These are phyloP conservation scores for Cottoperca gobio DNA, from an alignment of 2,797 vertebrate species.

Conservation along the genomic window DNA sequence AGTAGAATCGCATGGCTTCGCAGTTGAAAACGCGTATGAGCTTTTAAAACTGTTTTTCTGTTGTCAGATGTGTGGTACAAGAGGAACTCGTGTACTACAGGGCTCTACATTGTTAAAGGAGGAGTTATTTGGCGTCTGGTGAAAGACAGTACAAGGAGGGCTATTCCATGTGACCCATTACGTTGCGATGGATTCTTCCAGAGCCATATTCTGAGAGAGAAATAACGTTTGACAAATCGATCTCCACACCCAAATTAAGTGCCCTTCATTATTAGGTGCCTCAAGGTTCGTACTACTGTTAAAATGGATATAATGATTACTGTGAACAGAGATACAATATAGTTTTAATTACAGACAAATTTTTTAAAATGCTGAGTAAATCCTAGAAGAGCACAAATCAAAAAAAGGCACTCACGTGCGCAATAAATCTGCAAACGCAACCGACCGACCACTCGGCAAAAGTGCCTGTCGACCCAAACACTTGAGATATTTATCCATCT, in stretches of 20 bases:
- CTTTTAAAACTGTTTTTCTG: conserved; percentile 67
- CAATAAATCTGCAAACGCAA: conserved; percentile 59
- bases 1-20: conserved; percentile 80
- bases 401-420: conserved; percentile 69
- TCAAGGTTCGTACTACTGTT: conserved; percentile 76
- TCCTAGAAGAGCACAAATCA: conserved; percentile 77
- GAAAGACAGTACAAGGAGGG: conserved; percentile 60
- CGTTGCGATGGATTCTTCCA: conserved; percentile 66
- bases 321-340: conserved; percentile 76
- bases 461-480: conserved; percentile 88
- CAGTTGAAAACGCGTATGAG: conserved; percentile 69
- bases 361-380: conserved; percentile 55
- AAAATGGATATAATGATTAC: conserved; percentile 59
- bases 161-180: conserved; percentile 54
- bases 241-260: conserved; percentile 83
- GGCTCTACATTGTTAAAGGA: conserved; percentile 83
- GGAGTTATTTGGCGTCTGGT: conserved; percentile 54
- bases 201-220: conserved; percentile 77
- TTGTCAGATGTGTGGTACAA: conserved; percentile 66
- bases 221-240: conserved; percentile 74
- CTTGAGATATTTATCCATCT: conserved; percentile 69
- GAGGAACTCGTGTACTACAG: conserved; percentile 78
- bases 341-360: conserved; percentile 76
- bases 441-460: conserved; percentile 71
- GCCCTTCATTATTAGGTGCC: conserved; percentile 90